A percentile compares a stretch with the other conserved stretches of the same genome.
Evolutionary conservation across 2,888 invertebrate genomes (phyloP).

Genomic region (Colletes collaris): DNA sequence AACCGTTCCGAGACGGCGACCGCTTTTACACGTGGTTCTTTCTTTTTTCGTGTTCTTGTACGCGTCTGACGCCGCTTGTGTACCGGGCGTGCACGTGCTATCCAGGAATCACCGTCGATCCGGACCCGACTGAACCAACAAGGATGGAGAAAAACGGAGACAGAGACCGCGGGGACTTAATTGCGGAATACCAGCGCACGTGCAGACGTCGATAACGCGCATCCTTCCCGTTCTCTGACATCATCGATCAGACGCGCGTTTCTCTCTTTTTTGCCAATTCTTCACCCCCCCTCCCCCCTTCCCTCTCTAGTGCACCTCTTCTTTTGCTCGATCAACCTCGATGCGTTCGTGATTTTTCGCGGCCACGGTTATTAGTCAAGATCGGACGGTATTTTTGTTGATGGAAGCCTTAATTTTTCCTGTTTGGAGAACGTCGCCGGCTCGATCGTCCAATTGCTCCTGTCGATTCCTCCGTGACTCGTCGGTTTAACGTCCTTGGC

Average conservation of each 20-base stretch:
- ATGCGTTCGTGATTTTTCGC: constrained; percentile 36
- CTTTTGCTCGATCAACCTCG: constrained; percentile 39
- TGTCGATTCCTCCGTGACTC: too few relatives aligned
- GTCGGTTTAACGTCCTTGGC: too few relatives aligned
- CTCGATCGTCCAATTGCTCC: constrained; percentile 1
- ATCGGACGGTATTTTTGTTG: constrained; percentile 29
- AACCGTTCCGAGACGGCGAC: constrained; percentile 59
- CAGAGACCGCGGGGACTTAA: constrained; percentile 52
- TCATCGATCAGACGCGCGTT: constrained; percentile 67
- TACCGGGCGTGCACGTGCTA: constrained; percentile 60
- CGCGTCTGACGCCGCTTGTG: constrained; percentile 34
- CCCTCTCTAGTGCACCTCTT: constrained; percentile 6
- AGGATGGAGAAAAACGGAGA: constrained; percentile 31
- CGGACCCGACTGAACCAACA: not conserved
- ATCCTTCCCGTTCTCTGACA: constrained; percentile 65
- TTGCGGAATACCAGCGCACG: constrained; percentile 69
- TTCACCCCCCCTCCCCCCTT: too few relatives aligned
- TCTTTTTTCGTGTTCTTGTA: constrained; percentile 46
- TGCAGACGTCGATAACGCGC: constrained; percentile 68
- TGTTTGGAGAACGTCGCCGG: constrained; percentile 5
- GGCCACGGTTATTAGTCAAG: constrained; percentile 47
- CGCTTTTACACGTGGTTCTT: constrained; percentile 35
- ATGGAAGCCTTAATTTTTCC: constrained; percentile 2
- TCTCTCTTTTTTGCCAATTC: constrained; percentile 52
- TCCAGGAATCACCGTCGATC: constrained; percentile 13